Evolutionary conservation across 2,113 vertebrate species (phyloP), one percentile per base, ranked within the genome.

Genomic region (Echinops telfairi): DNA sequence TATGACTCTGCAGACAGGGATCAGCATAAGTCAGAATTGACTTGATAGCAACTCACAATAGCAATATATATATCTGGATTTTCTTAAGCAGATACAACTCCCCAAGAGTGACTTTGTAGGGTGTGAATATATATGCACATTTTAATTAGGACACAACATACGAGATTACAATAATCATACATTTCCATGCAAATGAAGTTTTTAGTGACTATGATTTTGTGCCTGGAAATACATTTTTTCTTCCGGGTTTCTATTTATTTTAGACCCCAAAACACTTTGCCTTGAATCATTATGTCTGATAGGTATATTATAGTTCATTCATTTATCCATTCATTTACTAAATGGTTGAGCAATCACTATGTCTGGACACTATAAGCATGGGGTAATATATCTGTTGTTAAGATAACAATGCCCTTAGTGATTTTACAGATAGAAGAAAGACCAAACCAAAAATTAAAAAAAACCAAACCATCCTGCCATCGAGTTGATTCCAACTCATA

Each of bases 251-350:
- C 31, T 78, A 8, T 82, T 78, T 78, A 29, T 78, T 93, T 92
- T 78, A 27, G 9, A 38, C 14, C 17, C 4, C 78, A 66, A 92
- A 57, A 68, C 3, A 76, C 7, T 92, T 2, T 58, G 11, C 31
- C 15, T 93, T 14, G 7, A 94, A 57, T 92, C 53, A 82, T 83
- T 95, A 33, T 89, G 88, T 85, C 29, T 43, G 6, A 70, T 31
- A 83, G 16, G 60, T 25, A 90, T 12, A 71, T 38, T 81, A 40
- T 53, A 11, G 33, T 11, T 91, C 17, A 57, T 83, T 29, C 17
- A 78, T 38, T 31, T n/a, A n/a, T 11, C 88, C 17, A 57, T 83
- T 29, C 17, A 75, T 66, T 40, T 40, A 40, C 40, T 40, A 40
- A 40, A 40, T 40, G 40, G 40, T 43, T 75, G 68, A 93, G 6